Base-by-base conservation (phyloP, 2,888 invertebrate genomes). In the Hololepta plana region DNA sequence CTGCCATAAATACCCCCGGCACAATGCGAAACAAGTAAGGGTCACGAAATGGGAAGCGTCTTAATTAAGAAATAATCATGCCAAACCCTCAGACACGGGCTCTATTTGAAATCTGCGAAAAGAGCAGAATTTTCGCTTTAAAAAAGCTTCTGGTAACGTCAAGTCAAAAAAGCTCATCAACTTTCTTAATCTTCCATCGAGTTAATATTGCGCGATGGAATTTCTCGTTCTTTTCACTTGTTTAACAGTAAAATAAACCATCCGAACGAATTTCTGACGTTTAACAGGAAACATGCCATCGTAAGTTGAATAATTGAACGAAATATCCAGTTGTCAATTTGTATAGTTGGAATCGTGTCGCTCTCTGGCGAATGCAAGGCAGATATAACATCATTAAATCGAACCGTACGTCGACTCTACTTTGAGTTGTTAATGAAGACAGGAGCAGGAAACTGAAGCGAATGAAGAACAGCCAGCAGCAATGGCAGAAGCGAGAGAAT, bases 21-120 rank as follows among this genome's bases (percentile, higher is more conserved):
- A n/a, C n/a, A n/a, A n/a, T n/a, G n/a, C n/a, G n/a, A n/a, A n/a
- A n/a, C n/a, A n/a, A n/a, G n/a, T n/a, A n/a, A 47, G 48, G 50
- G 49, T 45, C 47, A 46, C 53, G 53, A 54, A 54, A 53, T 53
- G 53, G 53, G 52, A 47, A 43, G 44, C 30, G 29, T 33, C 23
- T 35, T 37, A 35, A 41, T 41, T 43, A 41, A 42, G 32, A 39
- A 40, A 38, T 42, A 37, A 34, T 38, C 30, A 32, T 31, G 23
- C 23, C 15, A 4, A 24, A 24, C 15, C n/a, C n/a, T n/a, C 15
- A 14, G 16, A 16, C 15, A 24, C n/a, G 10, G 10, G n/a, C 12
- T 11, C 11, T 11, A 12, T 23, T 7, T 6, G 9, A 9, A 20
- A 10, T 5, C 20, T 20, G 11, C 20, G 20, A 20, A 8, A 6